These are phyloP conservation scores for Yponomeuta evonymella DNA, from an alignment of 2,888 invertebrate species.

Conservation along the genomic window DNA sequence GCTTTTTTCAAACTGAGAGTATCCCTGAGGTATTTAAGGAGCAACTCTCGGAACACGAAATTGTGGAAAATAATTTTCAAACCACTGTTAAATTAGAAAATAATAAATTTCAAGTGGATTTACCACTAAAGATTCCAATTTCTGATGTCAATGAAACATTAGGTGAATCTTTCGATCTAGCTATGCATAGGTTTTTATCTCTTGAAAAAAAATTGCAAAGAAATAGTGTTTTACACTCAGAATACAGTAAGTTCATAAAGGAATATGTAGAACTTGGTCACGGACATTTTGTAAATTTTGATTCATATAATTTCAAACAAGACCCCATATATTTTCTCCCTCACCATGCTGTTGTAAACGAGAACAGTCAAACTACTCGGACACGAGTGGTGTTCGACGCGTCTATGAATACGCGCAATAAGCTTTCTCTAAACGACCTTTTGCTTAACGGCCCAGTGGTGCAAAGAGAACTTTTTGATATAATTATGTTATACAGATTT, in stretches of 20 bases:
- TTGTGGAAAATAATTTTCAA: background rate
- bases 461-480: too few species aligned
- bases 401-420: too few species aligned
- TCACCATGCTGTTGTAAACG: constrained; percentile 19
- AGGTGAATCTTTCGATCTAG: background rate
- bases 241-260: too few species aligned
- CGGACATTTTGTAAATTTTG: background rate
- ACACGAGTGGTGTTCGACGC: too few species aligned
- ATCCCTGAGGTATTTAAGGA: background rate
- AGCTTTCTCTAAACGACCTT: too few species aligned
- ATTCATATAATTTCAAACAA: constrained; percentile 15
- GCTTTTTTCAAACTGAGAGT: too few species aligned
- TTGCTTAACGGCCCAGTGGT: too few species aligned
- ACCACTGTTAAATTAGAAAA: background rate
- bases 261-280: too few species aligned
- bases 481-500: too few species aligned
- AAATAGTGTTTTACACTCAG: too few species aligned
- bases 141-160: background rate
- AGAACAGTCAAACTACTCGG: too few species aligned
- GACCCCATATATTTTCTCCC: constrained; percentile 19
- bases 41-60: background rate
- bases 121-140: background rate
- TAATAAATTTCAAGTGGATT: background rate
- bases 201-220: too few species aligned
- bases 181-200: background rate